A percentile compares a stretch with the other conserved stretches of the same genome.
These are phyloP conservation scores for Sciaenops ocellatus DNA, from an alignment of 2,797 vertebrate genomes.

Conservation along the genomic window DNA sequence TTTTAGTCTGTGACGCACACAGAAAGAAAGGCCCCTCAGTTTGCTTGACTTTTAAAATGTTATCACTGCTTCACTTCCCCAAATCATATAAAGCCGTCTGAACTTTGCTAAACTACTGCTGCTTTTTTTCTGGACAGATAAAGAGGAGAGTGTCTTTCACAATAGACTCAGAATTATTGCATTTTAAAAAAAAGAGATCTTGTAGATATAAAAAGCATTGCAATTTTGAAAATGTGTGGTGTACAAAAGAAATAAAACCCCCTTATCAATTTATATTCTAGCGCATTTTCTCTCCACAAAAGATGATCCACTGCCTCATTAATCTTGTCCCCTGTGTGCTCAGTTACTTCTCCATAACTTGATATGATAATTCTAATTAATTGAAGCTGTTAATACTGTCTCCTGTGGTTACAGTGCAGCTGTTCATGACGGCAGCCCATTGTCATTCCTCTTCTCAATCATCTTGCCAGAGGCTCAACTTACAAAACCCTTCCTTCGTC, in stretches of 20 bases:
- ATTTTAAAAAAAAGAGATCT: neutral
- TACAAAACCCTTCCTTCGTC: neutral
- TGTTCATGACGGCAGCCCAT: conserved; percentile 15
- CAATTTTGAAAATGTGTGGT: neutral
- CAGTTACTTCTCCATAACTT: neutral
- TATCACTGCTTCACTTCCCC: conserved; percentile 40
- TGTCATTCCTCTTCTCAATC: neutral
- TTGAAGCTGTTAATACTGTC: conserved; percentile 9
- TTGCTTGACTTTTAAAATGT: conserved; percentile 49
- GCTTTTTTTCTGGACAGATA: conserved; percentile 19
- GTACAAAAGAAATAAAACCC: neutral
- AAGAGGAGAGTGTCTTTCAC: neutral
- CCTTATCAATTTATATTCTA: neutral
- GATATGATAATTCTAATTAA: conserved; percentile 22
- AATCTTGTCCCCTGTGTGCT: neutral
- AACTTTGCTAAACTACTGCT: neutral
- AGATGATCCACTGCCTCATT: neutral
- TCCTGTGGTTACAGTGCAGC: conserved; percentile 22
- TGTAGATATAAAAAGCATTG: neutral
- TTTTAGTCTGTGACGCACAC: conserved; percentile 70
- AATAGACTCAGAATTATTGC: neutral
- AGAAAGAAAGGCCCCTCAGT: conserved; percentile 64
- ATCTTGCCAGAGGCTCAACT: conserved; percentile 3
- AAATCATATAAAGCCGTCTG: conserved; percentile 44
- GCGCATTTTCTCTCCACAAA: neutral